Percentiles rank a stretch among this genome's conserved stretches.
Evolutionary conservation across 2,113 vertebrate genomes (phyloP).

Genomic region (Heterotis niloticus): DNA sequence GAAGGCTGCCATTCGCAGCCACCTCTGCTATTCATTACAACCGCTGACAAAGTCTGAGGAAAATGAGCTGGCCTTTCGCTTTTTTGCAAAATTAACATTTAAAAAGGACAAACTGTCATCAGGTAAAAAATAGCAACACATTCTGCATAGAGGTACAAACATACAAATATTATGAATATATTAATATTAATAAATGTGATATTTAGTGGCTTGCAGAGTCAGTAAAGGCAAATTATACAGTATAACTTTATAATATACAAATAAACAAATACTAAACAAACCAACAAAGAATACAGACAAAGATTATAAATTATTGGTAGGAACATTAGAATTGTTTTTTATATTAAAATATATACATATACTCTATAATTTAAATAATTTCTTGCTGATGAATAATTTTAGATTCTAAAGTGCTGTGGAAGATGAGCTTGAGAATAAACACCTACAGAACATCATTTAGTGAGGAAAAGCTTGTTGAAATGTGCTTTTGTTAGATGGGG

Average conservation of each 20-base stretch:
- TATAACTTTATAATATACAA: slow-evolving; percentile 5
- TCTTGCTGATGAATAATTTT: background rate
- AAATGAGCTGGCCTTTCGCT: background rate
- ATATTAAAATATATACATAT: background rate
- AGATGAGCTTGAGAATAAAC: background rate
- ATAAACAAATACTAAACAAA: background rate
- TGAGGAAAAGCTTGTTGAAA: background rate
- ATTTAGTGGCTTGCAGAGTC: slow-evolving; percentile 24
- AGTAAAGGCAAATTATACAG: slow-evolving; percentile 27
- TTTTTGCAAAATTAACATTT: background rate
- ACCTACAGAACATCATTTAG: slow-evolving; percentile 11
- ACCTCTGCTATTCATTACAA: slow-evolving; percentile 21
- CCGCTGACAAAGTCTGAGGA: slow-evolving; percentile 1
- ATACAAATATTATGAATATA: no score
- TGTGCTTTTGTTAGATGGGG: background rate
- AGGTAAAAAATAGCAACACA: background rate
- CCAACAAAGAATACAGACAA: background rate
- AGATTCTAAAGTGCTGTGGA: slow-evolving; percentile 20
- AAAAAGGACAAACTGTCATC: background rate
- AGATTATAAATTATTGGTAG: slow-evolving; percentile 9
- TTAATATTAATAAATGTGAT: slow-evolving; percentile 19
- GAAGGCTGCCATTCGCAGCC: background rate
- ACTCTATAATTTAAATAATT: slow-evolving; percentile 2
- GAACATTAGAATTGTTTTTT: slow-evolving; percentile 8
- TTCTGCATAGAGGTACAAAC: background rate